Base-by-base conservation (phyloP, 2,113 vertebrate genomes). In the Sitta europaea region DNA sequence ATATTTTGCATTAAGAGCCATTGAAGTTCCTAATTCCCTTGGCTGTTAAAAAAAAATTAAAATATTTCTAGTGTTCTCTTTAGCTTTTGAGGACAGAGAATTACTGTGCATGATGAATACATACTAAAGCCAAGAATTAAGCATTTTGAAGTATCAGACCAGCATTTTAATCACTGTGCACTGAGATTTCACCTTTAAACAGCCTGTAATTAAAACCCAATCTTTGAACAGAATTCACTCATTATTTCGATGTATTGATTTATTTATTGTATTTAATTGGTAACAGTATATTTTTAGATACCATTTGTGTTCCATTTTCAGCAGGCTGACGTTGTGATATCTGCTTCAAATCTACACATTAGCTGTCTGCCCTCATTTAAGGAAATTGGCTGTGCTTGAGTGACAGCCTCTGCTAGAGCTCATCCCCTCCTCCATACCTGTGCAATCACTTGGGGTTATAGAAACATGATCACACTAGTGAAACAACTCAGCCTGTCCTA, bases 341-440 rank as follows among this genome's bases (percentile, higher is more conserved):
- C 27, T 48, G 1, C 21, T 21, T 66, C 4, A 1, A 62, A 61
- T 77, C 28, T 54, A 6, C 5, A 3, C 1, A 0, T 68, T 51
- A 76, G 15, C 13, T 71, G 5, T 29, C 48, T 61, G 10, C 16
- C 9, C 7, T 55, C 19, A 33, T 54, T 68, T 63, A 73, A 77
- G 31, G 42, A 47, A 73, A 29, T 53, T 33, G n/a, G 4, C 29
- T 61, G 11, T 77, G 18, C 22, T 58, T 33, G 51, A 24, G 31
- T 42, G 48, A 40, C 33, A 66, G 2, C 15, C 8, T 66, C 38
- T 66, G 14, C 28, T 67, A 11, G 47, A 42, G 10, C 59, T 75
- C 17, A n/a, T n/a, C 87, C 63, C 9, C 6, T 61, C 3, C 42
- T 51, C 19, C 28, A 6, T 27, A 55, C 27, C 21, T 67, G 27